Conservation (phyloP, 2,888 invertebrate genomes). For the Calephelis perditalis region DNA sequence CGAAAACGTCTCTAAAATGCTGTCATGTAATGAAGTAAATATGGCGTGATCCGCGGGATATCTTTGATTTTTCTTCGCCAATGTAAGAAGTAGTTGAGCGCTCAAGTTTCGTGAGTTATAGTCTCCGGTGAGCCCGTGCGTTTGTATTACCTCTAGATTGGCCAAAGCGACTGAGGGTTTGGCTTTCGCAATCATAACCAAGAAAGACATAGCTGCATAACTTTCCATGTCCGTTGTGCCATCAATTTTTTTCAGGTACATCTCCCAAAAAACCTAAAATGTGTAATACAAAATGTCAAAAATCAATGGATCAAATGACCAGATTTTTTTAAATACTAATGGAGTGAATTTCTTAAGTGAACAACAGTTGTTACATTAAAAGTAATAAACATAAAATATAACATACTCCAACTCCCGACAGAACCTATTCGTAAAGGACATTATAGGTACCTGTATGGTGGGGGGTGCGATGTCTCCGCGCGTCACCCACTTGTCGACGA, state of each 20-base stretch:
- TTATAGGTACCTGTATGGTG: slow-evolving; percentile 57
- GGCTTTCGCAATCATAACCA: slow-evolving; percentile 84
- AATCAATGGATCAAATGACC: too few relatives aligned
- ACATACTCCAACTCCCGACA: too few relatives aligned
- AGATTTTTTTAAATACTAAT: too few relatives aligned
- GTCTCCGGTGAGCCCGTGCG: slow-evolving; percentile 82
- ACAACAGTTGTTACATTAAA: too few relatives aligned
- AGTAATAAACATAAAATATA: too few relatives aligned
- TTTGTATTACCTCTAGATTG: slow-evolving; percentile 86
- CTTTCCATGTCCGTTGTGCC: slow-evolving; percentile 84
- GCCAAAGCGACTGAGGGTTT: slow-evolving; percentile 79
- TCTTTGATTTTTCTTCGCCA: slow-evolving; percentile 56
- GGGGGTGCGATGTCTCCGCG: slow-evolving; percentile 61
- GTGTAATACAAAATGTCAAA: background rate
- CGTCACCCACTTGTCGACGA: slow-evolving; percentile 62
- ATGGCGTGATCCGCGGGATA: slow-evolving; percentile 59
- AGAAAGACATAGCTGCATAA: slow-evolving; percentile 84
- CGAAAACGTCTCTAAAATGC: slow-evolving; percentile 66
- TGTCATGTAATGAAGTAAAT: slow-evolving; percentile 53
- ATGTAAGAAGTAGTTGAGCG: slow-evolving; percentile 52
- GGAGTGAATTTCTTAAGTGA: too few relatives aligned
- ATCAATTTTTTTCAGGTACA: slow-evolving; percentile 85
- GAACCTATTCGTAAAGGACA: too few relatives aligned
- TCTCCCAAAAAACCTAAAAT: slow-evolving; percentile 88
- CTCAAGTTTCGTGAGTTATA: slow-evolving; percentile 57